Percentiles rank a stretch among this genome's conserved stretches.
Evolutionary conservation across 2,113 vertebrate genomes (phyloP).

Genomic region (Anguilla japonica): DNA sequence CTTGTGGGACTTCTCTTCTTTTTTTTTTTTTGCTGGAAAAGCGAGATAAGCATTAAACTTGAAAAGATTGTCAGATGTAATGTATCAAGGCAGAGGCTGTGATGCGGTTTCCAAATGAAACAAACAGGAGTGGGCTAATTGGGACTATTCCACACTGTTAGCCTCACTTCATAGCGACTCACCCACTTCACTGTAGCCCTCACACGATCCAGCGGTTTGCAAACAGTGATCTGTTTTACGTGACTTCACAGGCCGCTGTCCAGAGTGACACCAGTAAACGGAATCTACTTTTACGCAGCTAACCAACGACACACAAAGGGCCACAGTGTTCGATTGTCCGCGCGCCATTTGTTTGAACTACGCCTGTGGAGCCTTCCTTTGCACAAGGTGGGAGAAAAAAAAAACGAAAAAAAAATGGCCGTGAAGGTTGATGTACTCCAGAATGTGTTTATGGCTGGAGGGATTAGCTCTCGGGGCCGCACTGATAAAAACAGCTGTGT

Average conservation of each 20-base stretch:
- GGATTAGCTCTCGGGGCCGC: conserved; percentile 17
- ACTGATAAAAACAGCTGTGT: conserved; percentile 38
- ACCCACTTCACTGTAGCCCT: not conserved
- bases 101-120: not conserved
- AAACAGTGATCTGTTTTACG: not conserved
- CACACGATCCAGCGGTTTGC: not conserved
- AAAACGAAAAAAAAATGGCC: not conserved
- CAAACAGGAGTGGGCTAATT: not conserved
- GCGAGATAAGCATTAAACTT: conserved; percentile 37
- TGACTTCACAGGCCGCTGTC: not conserved
- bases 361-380: conserved; percentile 3
- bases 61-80: not conserved
- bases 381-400: not conserved
- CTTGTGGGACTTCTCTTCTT: not conserved
- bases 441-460: conserved; percentile 3
- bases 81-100: not conserved
- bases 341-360: conserved; percentile 1
- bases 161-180: not conserved
- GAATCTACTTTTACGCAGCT: not conserved
- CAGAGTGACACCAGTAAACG: not conserved
- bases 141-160: not conserved
- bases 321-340: conserved; percentile 13
- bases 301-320: not conserved
- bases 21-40: conserved; percentile 37
- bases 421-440: conserved; percentile 6